A percentile compares a stretch with the other conserved stretches of the same genome.
Conservation (phyloP, 92 coral and sea anemone species). For the Parazoanthus atlanticus region DNA sequence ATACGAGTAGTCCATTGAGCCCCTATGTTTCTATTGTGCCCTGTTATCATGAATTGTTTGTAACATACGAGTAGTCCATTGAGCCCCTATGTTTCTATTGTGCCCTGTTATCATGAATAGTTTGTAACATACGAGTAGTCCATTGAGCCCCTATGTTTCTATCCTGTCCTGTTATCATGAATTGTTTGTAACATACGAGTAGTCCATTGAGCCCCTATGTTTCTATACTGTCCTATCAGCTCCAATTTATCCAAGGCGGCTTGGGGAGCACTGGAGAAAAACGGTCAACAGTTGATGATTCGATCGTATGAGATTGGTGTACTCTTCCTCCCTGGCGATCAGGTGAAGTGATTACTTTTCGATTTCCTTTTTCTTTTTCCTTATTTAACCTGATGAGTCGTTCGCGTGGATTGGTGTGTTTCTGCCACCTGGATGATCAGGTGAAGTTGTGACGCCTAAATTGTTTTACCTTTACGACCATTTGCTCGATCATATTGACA, state of each 20-base stretch:
- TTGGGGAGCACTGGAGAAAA: constrained; percentile 96
- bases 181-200: no score
- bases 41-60: constrained; percentile 3
- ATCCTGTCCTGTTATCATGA: constrained; percentile 20
- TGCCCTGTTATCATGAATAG: constrained; percentile 14
- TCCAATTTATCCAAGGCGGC: constrained; percentile 98
- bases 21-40: background rate
- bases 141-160: background rate
- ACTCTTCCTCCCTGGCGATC: constrained; percentile 86
- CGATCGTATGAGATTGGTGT: constrained; percentile 98
- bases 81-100: background rate
- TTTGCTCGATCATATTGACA: no score
- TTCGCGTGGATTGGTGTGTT: no score
- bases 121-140: background rate
- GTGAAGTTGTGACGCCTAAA: background rate
- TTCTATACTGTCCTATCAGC: constrained; percentile 42
- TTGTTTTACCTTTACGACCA: no score
- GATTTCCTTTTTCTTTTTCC: background rate
- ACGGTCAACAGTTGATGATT: constrained; percentile 89
- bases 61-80: background rate
- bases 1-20: background rate
- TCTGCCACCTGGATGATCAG: background rate
- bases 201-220: background rate
- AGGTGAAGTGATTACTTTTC: constrained; percentile 39
- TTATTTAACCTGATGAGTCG: no score